Conservation (phyloP, 2,797 vertebrate species). For the Tokudaia tokunoshimensis region DNA sequence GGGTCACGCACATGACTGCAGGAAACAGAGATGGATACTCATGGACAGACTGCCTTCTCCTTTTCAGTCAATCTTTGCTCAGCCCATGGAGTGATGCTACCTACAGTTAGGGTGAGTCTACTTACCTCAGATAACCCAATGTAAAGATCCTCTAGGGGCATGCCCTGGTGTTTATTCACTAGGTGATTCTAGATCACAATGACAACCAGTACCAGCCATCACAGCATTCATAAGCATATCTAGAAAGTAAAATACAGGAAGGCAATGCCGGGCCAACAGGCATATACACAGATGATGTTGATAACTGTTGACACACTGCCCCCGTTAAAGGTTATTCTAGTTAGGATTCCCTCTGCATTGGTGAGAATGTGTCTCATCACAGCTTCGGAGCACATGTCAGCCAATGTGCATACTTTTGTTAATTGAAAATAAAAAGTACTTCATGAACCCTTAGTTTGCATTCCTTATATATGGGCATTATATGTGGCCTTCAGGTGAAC, state of each 20-base stretch:
- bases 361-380: neutral
- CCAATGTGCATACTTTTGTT: neutral
- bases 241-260: neutral
- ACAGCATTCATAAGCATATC: neutral
- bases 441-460: neutral
- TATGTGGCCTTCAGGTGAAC: neutral
- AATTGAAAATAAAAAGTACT: neutral
- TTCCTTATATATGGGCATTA: slow-evolving; percentile 13
- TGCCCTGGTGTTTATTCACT: neutral
- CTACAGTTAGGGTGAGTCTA: neutral
- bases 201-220: neutral
- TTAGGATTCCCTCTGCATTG: neutral
- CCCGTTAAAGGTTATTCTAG: neutral
- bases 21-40: neutral
- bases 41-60: neutral
- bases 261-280: neutral
- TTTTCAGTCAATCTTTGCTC: neutral
- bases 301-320: neutral
- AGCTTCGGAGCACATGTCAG: neutral
- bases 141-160: neutral
- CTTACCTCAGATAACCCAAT: neutral
- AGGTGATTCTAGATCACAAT: neutral
- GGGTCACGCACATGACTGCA: neutral
- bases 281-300: neutral
- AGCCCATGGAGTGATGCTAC: neutral